These are phyloP conservation scores for Forbesichthys papilliferus DNA, from an alignment of 2,113 vertebrate species.

Conservation along the genomic window DNA sequence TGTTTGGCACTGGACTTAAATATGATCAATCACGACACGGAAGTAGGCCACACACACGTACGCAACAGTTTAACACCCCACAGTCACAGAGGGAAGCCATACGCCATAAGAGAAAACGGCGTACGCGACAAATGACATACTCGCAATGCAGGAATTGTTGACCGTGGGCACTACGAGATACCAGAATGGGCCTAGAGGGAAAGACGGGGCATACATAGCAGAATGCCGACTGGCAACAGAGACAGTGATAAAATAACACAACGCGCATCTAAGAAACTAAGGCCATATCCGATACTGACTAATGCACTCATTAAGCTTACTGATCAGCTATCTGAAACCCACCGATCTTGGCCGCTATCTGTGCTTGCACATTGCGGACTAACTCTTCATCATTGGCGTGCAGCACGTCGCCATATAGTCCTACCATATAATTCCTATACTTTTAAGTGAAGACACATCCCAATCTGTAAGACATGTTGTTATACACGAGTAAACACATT, in stretches of 20 bases:
- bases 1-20: slow-evolving; percentile 54
- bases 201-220: not conserved
- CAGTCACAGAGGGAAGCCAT: slow-evolving; percentile 9
- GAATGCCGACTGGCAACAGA: not conserved
- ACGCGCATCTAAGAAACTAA: not conserved
- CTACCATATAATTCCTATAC: no score
- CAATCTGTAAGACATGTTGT: no score
- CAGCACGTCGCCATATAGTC: no score
- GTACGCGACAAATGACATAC: slow-evolving; percentile 14
- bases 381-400: no score
- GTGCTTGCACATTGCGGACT: not conserved
- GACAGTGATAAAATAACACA: not conserved
- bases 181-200: not conserved
- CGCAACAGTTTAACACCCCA: slow-evolving; percentile 38
- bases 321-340: not conserved
- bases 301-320: not conserved
- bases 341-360: not conserved
- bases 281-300: not conserved
- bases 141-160: slow-evolving; percentile 8
- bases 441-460: no score
- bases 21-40: slow-evolving; percentile 61
- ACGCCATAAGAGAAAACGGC: slow-evolving; percentile 26
- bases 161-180: slow-evolving; percentile 18
- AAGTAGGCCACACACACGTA: slow-evolving; percentile 39
- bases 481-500: no score